phyloP scores from a whole-genome alignment of 2,113 vertebrate species.

The Crotalus horridus region DNA sequence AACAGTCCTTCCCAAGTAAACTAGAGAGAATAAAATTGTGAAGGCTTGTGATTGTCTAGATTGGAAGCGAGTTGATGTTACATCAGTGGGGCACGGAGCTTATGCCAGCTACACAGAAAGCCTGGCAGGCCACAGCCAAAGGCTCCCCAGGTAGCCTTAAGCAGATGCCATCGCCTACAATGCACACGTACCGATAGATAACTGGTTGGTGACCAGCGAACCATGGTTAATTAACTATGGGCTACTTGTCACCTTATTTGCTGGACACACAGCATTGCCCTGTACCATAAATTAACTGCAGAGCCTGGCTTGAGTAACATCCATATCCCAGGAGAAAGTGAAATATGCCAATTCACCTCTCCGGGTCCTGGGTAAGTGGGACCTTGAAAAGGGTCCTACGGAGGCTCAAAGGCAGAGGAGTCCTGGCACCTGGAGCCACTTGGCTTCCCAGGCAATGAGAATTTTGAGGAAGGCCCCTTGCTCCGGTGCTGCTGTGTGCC shows the following conservation, averaged over 20 bases:
- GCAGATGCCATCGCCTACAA: neutral
- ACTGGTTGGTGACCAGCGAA: neutral
- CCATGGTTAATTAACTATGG: neutral
- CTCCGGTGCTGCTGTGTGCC: no score
- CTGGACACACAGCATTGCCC: neutral
- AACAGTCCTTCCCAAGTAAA: conserved; percentile 73
- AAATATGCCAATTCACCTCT: neutral
- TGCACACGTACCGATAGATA: neutral
- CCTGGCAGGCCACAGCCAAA: neutral
- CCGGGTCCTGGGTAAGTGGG: neutral
- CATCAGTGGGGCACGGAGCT: neutral
- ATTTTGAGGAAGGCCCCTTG: no score
- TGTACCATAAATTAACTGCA: neutral
- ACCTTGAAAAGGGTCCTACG: neutral
- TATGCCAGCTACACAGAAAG: neutral
- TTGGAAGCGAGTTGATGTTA: neutral
- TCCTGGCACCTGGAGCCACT: no score
- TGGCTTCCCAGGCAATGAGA: no score
- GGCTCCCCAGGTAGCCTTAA: neutral
- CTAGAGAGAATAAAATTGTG: conserved; percentile 59
- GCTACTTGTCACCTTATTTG: neutral
- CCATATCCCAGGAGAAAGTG: neutral
- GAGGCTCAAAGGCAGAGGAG: no score
- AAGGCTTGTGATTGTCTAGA: conserved; percentile 9
- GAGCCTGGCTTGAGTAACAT: neutral